Percentiles rank a stretch among this genome's conserved stretches.
These are phyloP conservation scores for Eupithecia insigniata DNA, from an alignment of 2,888 invertebrate species.

Conservation along the genomic window DNA sequence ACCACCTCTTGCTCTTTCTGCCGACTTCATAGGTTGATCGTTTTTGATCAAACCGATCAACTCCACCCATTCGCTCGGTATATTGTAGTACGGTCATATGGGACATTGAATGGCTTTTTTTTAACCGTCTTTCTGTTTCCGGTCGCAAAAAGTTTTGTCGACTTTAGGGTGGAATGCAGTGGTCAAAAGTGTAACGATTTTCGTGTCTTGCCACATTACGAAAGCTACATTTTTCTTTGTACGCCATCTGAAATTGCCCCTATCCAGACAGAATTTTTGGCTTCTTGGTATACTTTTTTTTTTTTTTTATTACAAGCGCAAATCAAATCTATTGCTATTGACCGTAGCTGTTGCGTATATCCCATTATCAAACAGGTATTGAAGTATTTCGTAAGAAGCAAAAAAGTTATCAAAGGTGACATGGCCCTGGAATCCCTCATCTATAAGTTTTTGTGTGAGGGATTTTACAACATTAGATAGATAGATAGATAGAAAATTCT, in stretches of 20 bases:
- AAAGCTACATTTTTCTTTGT: constrained; percentile 44
- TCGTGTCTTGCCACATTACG: constrained; percentile 43
- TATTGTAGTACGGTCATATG: constrained; percentile 18
- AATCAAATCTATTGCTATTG: constrained; percentile 18
- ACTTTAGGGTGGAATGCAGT: constrained; percentile 36
- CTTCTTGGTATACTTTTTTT: constrained; percentile 21
- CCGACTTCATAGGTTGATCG: constrained; percentile 24
- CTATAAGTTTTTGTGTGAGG: constrained; percentile 18
- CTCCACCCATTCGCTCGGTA: constrained; percentile 21
- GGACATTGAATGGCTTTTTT: constrained; percentile 24
- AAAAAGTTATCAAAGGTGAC: constrained; percentile 35
- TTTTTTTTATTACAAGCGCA: constrained; percentile 11
- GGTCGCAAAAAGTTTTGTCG: constrained; percentile 18
- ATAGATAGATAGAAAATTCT: too few relatives aligned
- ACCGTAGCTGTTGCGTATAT: constrained; percentile 31
- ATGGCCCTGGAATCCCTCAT: constrained; percentile 21
- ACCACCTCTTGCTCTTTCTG: constrained; percentile 28
- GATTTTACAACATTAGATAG: constrained; percentile 22
- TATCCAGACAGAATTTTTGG: constrained; percentile 13
- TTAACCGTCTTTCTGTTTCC: constrained; percentile 26
- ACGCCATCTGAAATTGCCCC: constrained; percentile 16
- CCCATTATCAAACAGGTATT: constrained; percentile 29
- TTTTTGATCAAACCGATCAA: constrained; percentile 25
- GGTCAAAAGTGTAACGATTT: constrained; percentile 44
- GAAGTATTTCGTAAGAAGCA: constrained; percentile 30